A percentile compares a stretch with the other conserved stretches of the same genome.
Conservation (phyloP, 2,888 invertebrate genomes). For the Corbicula japonica region DNA sequence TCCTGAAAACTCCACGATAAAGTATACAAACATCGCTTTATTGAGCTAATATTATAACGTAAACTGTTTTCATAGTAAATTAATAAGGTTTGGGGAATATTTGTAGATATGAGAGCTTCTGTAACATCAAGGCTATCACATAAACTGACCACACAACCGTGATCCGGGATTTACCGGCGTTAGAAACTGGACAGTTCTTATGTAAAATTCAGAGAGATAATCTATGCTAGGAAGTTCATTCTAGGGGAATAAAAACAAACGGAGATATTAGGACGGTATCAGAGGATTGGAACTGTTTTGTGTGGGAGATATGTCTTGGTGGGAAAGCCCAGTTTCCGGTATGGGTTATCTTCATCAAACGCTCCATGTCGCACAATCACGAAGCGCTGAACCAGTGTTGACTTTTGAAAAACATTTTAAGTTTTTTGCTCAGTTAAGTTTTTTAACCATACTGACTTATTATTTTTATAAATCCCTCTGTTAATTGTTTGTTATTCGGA, state of each 20-base stretch:
- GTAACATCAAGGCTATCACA: slow-evolving; percentile 24
- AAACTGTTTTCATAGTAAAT: slow-evolving; percentile 67
- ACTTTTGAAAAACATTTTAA: no score
- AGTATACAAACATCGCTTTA: slow-evolving; percentile 58
- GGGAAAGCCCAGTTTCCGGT: no score
- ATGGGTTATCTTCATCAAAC: no score
- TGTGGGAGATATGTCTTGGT: no score
- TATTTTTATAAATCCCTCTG: no score
- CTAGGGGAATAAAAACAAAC: slow-evolving; percentile 26
- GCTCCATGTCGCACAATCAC: no score
- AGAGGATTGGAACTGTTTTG: no score
- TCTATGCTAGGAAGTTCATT: slow-evolving; percentile 2
- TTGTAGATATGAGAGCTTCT: slow-evolving; percentile 4
- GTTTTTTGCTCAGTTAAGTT: no score
- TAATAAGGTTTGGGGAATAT: slow-evolving; percentile 47
- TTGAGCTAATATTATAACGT: slow-evolving; percentile 61
- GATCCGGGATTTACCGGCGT: slow-evolving; percentile 15
- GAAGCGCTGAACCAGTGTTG: no score
- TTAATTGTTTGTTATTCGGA: no score
- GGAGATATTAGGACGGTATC: slow-evolving; percentile 3
- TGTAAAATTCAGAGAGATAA: slow-evolving; percentile 7
- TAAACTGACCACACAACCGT: slow-evolving; percentile 37
- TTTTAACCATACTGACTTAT: no score
- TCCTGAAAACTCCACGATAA: slow-evolving; percentile 27
- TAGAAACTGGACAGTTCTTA: slow-evolving; percentile 19